Percentiles rank a stretch among this genome's conserved stretches.
phyloP scores from a whole-genome alignment of 1,140 invertebrate species.

The Diorhabda carinulata region DNA sequence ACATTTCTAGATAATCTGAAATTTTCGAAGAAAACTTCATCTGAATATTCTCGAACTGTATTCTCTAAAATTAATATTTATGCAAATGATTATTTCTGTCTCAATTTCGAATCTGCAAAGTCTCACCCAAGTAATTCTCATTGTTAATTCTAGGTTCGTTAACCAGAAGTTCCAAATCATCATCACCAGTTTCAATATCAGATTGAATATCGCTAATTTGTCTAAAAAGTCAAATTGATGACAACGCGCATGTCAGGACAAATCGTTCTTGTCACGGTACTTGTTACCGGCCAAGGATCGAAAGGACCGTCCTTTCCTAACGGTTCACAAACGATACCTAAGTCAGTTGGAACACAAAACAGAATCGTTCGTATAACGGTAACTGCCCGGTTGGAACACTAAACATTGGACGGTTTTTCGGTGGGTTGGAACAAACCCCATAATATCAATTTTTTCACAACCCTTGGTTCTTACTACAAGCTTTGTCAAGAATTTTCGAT shows the following conservation, averaged over 20 bases:
- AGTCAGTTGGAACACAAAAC: too few species aligned
- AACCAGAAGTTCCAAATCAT: background rate
- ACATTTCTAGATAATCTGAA: background rate
- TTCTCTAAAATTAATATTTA: conserved; percentile 8
- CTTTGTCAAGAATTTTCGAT: too few species aligned
- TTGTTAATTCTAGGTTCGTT: background rate
- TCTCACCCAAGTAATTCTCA: background rate
- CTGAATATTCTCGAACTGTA: background rate
- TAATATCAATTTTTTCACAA: too few species aligned
- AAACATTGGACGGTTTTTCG: too few species aligned
- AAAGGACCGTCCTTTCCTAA: background rate
- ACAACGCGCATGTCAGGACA: background rate
- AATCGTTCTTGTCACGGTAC: background rate
- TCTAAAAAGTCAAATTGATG: background rate
- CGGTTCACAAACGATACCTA: background rate
- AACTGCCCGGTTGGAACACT: background rate
- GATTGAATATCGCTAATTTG: background rate
- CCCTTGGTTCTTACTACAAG: too few species aligned
- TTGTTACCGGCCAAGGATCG: background rate
- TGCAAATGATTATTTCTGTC: background rate
- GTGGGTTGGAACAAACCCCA: too few species aligned
- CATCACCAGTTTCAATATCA: background rate
- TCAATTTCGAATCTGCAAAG: background rate
- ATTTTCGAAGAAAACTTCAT: too few species aligned
- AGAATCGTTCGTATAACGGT: too few species aligned